Evolutionary conservation across 2,113 vertebrate species (phyloP), one percentile per base, ranked within the genome.

Genomic region (crab-eating macaque (Macaca fascicularis)): DNA sequence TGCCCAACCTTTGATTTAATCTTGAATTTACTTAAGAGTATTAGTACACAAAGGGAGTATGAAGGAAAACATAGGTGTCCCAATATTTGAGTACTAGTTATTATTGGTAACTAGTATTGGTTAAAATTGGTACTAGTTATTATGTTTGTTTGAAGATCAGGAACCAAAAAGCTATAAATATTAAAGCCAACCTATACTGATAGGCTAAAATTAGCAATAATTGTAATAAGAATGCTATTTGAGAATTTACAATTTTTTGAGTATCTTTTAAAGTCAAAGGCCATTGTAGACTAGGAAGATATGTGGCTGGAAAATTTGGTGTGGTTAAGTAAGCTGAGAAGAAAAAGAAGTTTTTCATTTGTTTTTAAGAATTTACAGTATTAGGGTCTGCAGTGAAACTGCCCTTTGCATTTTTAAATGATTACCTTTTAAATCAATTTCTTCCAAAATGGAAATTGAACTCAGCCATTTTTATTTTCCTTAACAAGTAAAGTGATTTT

Each of bases 361-460:
- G 1, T 85, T 64, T 89, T 82, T 35, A 79, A 86, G 55, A 80
- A 80, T 90, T 85, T 92, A 45, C 48, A 95, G 43, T 83, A 64
- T 74, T 95, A 74, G 88, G 43, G 57, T 23, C 22, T 94, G 48
- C 88, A 27, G 9, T 81, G 64, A 91, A 94, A 86, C 55, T 87
- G 9, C 45, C 45, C 22, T 94, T 93, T 74, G 35, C 8, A 27
- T 88, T 89, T n/a, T 85, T 67, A 81, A 81, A 84, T 52, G n/a
- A 2, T 67, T 95, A 35, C 27, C 69, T 83, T 95, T 96, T 92
- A 92, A 92, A 48, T 64, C 50, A 13, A 64, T 64, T 86, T 94
- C 52, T 89, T 94, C 69, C 35, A 79, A 86, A 97, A 64, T 55
- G 75, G 67, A 95, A 90, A 43, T 87, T 72, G 35, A 93, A 59